These are phyloP conservation scores for Galbula dea DNA, from an alignment of 2,113 vertebrate species.

Conservation along the genomic window DNA sequence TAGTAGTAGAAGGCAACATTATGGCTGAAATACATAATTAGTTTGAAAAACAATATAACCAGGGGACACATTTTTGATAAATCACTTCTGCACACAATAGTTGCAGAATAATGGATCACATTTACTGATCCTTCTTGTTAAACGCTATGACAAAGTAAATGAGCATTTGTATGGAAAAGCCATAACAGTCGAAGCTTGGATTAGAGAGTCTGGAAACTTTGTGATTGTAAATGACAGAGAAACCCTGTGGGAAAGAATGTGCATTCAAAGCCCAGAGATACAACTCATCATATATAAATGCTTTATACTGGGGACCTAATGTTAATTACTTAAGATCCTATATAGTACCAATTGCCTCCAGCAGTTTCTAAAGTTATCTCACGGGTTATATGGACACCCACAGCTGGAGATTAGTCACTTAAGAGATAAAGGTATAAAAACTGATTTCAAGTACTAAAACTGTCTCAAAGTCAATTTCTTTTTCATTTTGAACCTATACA, in stretches of 20 bases:
- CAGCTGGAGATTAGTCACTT: background rate
- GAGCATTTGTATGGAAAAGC: constrained; percentile 2
- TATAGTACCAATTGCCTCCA: background rate
- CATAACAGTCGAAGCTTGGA: background rate
- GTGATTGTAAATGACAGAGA: constrained; percentile 2
- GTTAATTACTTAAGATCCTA: background rate
- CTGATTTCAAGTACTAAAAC: background rate
- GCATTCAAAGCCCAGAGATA: background rate
- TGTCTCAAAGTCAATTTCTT: background rate
- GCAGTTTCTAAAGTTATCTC: constrained; percentile 24
- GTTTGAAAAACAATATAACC: background rate
- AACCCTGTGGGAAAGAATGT: background rate
- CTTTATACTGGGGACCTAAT: background rate
- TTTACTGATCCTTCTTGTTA: background rate
- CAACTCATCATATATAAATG: background rate
- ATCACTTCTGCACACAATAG: background rate
- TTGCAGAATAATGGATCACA: background rate
- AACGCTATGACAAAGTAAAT: constrained; percentile 19
- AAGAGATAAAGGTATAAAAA: constrained; percentile 1
- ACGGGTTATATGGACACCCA: constrained; percentile 18
- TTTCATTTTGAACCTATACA: background rate
- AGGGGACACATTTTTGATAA: background rate
- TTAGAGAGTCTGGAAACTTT: constrained; percentile 16
- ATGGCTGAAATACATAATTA: background rate
- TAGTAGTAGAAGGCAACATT: background rate